Evolutionary conservation across 2,113 vertebrate genomes (phyloP).

Genomic region (Silurus asotus): DNA sequence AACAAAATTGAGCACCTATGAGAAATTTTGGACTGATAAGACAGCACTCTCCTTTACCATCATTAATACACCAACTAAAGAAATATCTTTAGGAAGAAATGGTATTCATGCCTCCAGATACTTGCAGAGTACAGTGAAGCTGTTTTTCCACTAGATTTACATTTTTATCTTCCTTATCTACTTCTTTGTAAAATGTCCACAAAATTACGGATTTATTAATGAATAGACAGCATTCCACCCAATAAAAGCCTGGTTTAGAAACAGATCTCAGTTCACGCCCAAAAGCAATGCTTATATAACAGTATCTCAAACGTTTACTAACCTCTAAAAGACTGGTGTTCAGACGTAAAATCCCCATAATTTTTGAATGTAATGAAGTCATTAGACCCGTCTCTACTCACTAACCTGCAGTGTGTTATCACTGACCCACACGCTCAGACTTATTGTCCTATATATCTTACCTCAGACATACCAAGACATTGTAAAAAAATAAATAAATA

Average conservation of each 20-base stretch:
- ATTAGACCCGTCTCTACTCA: constrained; percentile 15
- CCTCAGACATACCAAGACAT: constrained; percentile 50
- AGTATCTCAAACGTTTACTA: constrained; percentile 1
- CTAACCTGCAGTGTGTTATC: constrained; percentile 4
- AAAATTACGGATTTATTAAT: not conserved
- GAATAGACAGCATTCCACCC: not conserved
- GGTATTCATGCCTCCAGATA: not conserved
- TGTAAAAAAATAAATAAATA: not conserved
- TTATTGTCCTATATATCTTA: constrained; percentile 47
- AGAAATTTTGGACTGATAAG: not conserved
- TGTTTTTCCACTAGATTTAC: not conserved
- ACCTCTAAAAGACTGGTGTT: constrained; percentile 4
- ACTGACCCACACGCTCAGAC: constrained; percentile 23
- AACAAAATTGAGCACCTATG: not conserved
- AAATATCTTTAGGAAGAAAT: not conserved
- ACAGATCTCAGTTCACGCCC: not conserved
- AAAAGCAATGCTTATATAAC: not conserved
- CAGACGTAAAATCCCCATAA: not conserved
- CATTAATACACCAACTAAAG: not conserved
- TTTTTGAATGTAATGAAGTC: not conserved
- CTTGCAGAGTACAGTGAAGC: not conserved
- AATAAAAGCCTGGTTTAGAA: not conserved
- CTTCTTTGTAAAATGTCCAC: not conserved
- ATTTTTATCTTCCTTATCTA: not conserved
- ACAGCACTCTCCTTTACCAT: not conserved